phyloP scores from a whole-genome alignment of 2,888 invertebrate genomes.

The Agrochola lychnidis region DNA sequence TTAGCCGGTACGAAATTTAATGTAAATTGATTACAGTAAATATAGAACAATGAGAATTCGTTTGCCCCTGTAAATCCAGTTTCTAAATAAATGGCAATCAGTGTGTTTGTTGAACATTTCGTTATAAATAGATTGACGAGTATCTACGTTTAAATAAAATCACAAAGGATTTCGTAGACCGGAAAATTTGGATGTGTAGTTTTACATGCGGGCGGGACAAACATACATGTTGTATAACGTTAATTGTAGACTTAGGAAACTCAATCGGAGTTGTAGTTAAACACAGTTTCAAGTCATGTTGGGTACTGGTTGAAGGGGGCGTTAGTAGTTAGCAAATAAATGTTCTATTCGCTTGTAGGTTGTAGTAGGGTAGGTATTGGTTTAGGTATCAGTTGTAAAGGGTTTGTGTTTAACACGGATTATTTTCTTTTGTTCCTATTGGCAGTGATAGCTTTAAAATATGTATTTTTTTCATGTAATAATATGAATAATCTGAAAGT shows the following conservation, averaged over 20 bases:
- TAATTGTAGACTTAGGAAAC: constrained; percentile 71
- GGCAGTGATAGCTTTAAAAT: not conserved
- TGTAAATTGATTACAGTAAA: constrained; percentile 77
- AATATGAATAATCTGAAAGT: not conserved
- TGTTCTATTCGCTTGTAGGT: constrained; percentile 11
- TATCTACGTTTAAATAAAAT: constrained; percentile 77
- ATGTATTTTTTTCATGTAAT: too few relatives aligned
- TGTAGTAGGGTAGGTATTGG: constrained; percentile 20
- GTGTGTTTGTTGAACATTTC: constrained; percentile 64
- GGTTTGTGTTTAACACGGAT: not conserved
- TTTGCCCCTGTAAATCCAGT: constrained; percentile 74
- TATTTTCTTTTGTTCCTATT: not conserved
- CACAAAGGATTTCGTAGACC: constrained; percentile 86
- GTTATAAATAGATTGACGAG: constrained; percentile 67
- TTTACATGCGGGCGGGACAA: constrained; percentile 85
- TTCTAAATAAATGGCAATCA: constrained; percentile 72
- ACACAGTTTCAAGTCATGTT: constrained; percentile 52
- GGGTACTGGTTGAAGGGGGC: constrained; percentile 35
- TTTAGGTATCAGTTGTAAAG: constrained; percentile 2
- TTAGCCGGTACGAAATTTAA: constrained; percentile 71
- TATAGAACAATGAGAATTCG: constrained; percentile 77
- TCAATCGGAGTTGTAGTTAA: constrained; percentile 56
- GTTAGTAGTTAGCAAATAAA: constrained; percentile 33
- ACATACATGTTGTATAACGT: constrained; percentile 68
- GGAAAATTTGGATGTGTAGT: constrained; percentile 86